Evolutionary conservation across 1,140 invertebrate species (phyloP).

Genomic region (Linepithema humile): DNA sequence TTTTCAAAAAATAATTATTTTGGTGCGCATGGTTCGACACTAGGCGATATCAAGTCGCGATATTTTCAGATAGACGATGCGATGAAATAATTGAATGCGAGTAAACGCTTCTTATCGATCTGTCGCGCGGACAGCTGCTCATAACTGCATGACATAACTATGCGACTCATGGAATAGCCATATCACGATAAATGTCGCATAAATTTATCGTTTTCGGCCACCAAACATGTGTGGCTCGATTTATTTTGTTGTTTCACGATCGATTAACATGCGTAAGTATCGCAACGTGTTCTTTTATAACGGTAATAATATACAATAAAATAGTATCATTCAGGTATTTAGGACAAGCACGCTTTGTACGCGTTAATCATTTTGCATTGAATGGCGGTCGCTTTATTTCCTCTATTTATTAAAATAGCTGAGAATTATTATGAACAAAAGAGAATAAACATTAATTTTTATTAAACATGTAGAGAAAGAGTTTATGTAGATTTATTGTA

Average conservation of each 20-base stretch:
- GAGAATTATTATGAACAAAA: not conserved
- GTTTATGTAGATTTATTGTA: not conserved
- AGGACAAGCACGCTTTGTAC: not conserved
- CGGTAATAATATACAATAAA: conserved; percentile 14
- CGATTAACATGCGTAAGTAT: conserved; percentile 25
- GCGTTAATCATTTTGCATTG: conserved; percentile 23
- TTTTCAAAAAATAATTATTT: conserved; percentile 30
- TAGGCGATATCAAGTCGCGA: not conserved
- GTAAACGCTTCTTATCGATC: conserved; percentile 58
- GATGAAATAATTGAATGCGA: conserved; percentile 63
- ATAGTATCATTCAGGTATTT: conserved; percentile 16
- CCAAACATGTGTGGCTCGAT: conserved; percentile 19
- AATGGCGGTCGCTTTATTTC: not conserved
- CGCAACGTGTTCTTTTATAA: not conserved
- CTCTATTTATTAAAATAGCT: not conserved
- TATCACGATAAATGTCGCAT: conserved; percentile 50
- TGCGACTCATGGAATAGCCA: not conserved
- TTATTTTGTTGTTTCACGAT: conserved; percentile 29
- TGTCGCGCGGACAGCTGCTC: conserved; percentile 36
- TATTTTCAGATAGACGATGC: not conserved
- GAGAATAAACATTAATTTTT: not conserved
- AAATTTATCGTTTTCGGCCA: conserved; percentile 51
- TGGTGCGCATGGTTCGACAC: not conserved
- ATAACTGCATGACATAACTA: conserved; percentile 50
- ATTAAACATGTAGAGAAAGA: not conserved